Conservation (phyloP, 92 coral and sea anemone species). For the Actinostola sp. region DNA sequence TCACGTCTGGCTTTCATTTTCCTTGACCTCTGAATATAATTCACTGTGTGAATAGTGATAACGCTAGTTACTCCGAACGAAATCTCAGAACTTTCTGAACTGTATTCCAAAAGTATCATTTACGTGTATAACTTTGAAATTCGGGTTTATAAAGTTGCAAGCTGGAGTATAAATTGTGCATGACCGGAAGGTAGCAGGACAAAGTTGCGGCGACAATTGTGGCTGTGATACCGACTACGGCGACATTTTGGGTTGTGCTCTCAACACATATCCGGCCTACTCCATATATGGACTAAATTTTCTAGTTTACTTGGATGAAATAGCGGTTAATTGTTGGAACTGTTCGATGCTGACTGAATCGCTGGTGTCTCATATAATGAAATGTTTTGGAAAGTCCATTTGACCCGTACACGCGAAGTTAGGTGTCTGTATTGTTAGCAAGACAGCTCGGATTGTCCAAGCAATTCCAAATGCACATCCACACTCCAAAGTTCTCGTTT, state of each 20-base stretch:
- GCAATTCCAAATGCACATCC: slow-evolving; percentile 27
- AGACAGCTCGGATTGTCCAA: not conserved
- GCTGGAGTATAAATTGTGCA: slow-evolving; percentile 3
- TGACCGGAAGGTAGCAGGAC: slow-evolving; percentile 5
- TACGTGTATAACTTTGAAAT: not conserved
- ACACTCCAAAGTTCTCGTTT: slow-evolving; percentile 26
- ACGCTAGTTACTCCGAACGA: too few species aligned
- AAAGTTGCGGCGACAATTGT: not conserved
- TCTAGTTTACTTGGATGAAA: not conserved
- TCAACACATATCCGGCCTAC: slow-evolving; percentile 8
- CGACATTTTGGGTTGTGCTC: not conserved
- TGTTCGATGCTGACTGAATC: not conserved
- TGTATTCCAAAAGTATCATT: too few species aligned
- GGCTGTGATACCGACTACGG: not conserved
- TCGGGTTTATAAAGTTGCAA: not conserved
- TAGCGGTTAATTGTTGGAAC: not conserved
- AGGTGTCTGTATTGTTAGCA: not conserved
- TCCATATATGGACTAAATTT: slow-evolving; percentile 11
- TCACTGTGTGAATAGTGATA: too few species aligned
- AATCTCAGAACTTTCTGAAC: too few species aligned
- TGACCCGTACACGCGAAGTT: too few species aligned
- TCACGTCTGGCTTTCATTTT: not conserved
- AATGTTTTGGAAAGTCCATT: too few species aligned
- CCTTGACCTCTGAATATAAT: not conserved
- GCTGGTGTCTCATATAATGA: not conserved